Base-by-base conservation (phyloP, 35 echinoderm and acorn worm species). In the Holothuria glaberrima region DNA sequence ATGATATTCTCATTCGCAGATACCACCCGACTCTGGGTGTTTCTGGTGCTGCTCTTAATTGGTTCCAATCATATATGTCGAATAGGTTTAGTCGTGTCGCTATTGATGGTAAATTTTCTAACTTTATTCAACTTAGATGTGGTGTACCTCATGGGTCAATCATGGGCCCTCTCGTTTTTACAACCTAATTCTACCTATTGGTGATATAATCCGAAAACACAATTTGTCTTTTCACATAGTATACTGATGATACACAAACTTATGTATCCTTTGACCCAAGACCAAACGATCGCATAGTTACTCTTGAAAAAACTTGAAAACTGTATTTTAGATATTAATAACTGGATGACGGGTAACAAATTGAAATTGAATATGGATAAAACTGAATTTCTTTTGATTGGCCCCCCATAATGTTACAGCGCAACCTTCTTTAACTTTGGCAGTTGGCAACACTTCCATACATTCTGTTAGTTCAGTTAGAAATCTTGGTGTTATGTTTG, bases 331-430 rank as follows among this genome's bases (percentile, higher is more conserved):
- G 2, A 65, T 65, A 4, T 65, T 65, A 65, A 65, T n/a, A 65
- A 5, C 28, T 65, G 12, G 2, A 65, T 65, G 62, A 12, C 28
- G 2, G 62, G 62, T 1, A 65, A 65, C 62, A 65, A 65, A 65
- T 65, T 65, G 62, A 65, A 65, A 65, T 65, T 65, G 62, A 65
- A 65, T 29, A 65, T 65, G 12, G 62, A 29, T 21, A 65, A 65
- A 65, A 65, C 62, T 65, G 62, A 29, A 65, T 65, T 41, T 41
- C 2, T 41, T 41, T 41, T 41, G 36, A 41, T 41, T 41, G 36
- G 2, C n/a, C 4, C 27, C 27, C 27, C 33, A 26, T 6, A 21
- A 32, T 30, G 19, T 26, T 14, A 70, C 27, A 70, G 12, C 67
- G 12, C 13, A 30, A 70, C 25, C 67, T 30, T 14, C 27, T 32